These are phyloP conservation scores for Nettapus auritus DNA, from an alignment of 2,113 vertebrate genomes.

Conservation along the genomic window DNA sequence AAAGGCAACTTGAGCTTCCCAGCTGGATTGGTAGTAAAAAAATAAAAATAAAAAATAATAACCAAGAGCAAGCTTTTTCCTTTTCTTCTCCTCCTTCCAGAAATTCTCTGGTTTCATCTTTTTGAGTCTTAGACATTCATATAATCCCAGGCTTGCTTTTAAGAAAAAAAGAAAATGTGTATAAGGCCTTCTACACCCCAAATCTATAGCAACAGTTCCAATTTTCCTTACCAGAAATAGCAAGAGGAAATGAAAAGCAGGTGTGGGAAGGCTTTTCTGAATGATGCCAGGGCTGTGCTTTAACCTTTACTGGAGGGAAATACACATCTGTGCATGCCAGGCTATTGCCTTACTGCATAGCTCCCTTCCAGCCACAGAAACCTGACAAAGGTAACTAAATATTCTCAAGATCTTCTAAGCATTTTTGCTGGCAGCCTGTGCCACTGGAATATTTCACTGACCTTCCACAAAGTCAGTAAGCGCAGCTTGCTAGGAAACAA, in stretches of 20 bases:
- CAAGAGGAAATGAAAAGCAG: constrained; percentile 83
- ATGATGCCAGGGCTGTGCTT: constrained; percentile 68
- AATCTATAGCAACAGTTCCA: constrained; percentile 70
- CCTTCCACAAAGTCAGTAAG: constrained; percentile 47
- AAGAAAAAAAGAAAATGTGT: constrained; percentile 61
- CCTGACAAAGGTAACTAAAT: constrained; percentile 61
- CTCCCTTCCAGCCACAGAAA: constrained; percentile 44
- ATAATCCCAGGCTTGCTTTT: constrained; percentile 70
- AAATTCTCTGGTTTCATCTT: constrained; percentile 55
- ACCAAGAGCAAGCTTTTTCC: neutral
- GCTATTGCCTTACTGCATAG: constrained; percentile 17
- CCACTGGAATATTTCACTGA: constrained; percentile 33
- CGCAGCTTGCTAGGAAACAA: neutral
- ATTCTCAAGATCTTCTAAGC: constrained; percentile 47
- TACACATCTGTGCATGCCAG: constrained; percentile 47
- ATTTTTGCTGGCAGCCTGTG: constrained; percentile 21
- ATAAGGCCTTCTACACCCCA: constrained; percentile 66
- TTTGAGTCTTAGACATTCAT: constrained; percentile 53
- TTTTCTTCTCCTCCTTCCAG: constrained; percentile 50
- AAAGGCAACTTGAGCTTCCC: constrained; percentile 23
- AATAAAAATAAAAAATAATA: neutral
- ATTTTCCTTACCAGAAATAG: constrained; percentile 80
- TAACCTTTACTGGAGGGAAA: constrained; percentile 66
- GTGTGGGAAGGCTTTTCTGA: constrained; percentile 77
- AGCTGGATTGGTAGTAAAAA: neutral